Evolutionary conservation across 2,888 invertebrate species (phyloP), one percentile per base, ranked within the genome.

Genomic region (Drosophila siamana): DNA sequence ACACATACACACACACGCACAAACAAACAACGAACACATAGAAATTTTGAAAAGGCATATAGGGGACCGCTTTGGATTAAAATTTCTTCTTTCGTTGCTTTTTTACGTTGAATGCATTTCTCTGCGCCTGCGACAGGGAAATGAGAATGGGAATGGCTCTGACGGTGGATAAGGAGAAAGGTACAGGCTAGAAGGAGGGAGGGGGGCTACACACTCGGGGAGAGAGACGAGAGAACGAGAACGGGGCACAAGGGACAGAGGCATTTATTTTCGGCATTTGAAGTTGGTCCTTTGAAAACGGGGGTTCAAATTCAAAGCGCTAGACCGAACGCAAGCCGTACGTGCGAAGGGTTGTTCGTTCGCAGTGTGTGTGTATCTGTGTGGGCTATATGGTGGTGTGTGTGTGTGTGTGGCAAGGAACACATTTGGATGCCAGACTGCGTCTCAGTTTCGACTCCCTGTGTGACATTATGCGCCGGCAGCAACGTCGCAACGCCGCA

Each of bases 231-330:
- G 46, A 50, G 50, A 16, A 43, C 6, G 59, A 38, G 52, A 69
- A 74, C 74, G 78, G 67, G 63, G 78, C 74, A 75, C 78, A 67
- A 67, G 75, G 74, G 74, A 75, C 75, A 56, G 64, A 69, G 76
- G 80, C 86, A 88, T 88, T 83, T 83, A 83, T 85, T 88, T 85
- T 89, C 82, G 85, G 89, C 86, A 89, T 86, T 86, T 89, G 89
- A 86, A 86, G 89, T 86, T 86, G 77, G 85, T 86, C 89, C 80
- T 89, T 89, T 85, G 69, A 69, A 89, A 75, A 76, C 88, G 77
- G 89, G 88, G 88, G 85, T 87, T 85, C 83, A 78, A 78, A 85
- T 84, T 84, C 86, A 86, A 83, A 84, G 81, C 81, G 84, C 82
- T 85, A 86, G 87, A 84, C 84, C 82, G 84, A 83, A 72, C 83